Evolutionary conservation across 2,888 invertebrate genomes (phyloP).

Genomic region (Dryobota labecula): DNA sequence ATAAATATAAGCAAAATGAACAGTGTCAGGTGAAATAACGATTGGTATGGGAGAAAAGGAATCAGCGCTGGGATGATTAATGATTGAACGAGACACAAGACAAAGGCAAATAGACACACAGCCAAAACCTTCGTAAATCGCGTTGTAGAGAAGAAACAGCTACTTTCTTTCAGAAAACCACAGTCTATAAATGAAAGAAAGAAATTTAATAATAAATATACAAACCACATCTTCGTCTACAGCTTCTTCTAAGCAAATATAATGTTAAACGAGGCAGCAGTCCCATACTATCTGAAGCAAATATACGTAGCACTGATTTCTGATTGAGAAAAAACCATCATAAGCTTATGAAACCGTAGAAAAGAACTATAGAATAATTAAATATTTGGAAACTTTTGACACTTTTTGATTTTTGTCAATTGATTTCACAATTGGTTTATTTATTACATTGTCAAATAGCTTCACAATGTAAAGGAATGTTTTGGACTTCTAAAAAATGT

Average conservation of each 20-base stretch:
- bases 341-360: neutral
- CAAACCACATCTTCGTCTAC: constrained; percentile 49
- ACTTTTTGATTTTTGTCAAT: neutral
- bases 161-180: neutral
- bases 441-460: neutral
- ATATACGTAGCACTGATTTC: constrained; percentile 17
- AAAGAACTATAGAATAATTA: neutral
- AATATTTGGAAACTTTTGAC: constrained; percentile 16
- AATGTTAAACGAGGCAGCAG: constrained; percentile 53
- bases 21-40: no score
- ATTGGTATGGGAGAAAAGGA: no score
- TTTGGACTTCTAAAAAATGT: neutral
- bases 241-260: constrained; percentile 62
- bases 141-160: neutral
- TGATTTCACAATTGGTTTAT: neutral
- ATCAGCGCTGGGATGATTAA: no score
- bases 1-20: no score
- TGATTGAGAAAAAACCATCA: constrained; percentile 15
- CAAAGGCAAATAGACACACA: neutral
- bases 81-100: no score
- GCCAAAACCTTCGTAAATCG: no score
- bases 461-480: no score
- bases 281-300: constrained; percentile 36
- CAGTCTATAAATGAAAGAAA: neutral
- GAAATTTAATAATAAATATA: constrained; percentile 1